Evolutionary conservation across 2,888 invertebrate genomes (phyloP), one percentile per base, ranked within the genome.

Genomic region (Lottia scabra): DNA sequence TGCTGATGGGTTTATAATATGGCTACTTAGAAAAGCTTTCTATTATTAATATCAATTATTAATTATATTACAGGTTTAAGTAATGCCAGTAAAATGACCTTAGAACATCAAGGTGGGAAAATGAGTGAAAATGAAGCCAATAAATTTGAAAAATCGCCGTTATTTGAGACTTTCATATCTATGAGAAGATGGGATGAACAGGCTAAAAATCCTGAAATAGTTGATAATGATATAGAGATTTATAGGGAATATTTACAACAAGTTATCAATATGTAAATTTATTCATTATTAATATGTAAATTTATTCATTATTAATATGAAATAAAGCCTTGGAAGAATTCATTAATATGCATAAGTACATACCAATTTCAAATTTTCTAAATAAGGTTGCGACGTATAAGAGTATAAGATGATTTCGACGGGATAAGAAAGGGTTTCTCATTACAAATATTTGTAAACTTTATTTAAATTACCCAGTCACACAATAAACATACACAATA

Each of bases 131-230:
- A 71, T 2, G 83, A 85, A 75, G 84, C 83, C 0, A 45, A 66
- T 13, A 56, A 62, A 15, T 85, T 85, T 71, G 82, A 84, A 62
- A 63, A 68, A 0, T 72, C 77, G 16, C 76, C 77, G 48, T 64
- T 76, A 1, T 82, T 82, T 65, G 70, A 80, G 16, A 56, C 65
- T 4, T 78, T 84, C 16, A 67, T 85, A 15, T 73, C 73, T 70
- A 81, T 84, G 80, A 73, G 85, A n/a, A 73, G 62, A 45, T 85
- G 81, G 81, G 85, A 85, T 65, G 85, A 85, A 62, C 26, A 48
- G 16, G 84, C 82, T 12, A 85, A 85, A 67, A 82, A 83, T 45
- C 65, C 73, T 1, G 68, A 73, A 26, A 70, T 69, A 19, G 62
- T 45, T 43, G 63, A 72, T 6, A 75, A 73, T 8, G 71, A 77